Evolutionary conservation across 2,797 vertebrate genomes (phyloP).

Genomic region (Esox lucius): DNA sequence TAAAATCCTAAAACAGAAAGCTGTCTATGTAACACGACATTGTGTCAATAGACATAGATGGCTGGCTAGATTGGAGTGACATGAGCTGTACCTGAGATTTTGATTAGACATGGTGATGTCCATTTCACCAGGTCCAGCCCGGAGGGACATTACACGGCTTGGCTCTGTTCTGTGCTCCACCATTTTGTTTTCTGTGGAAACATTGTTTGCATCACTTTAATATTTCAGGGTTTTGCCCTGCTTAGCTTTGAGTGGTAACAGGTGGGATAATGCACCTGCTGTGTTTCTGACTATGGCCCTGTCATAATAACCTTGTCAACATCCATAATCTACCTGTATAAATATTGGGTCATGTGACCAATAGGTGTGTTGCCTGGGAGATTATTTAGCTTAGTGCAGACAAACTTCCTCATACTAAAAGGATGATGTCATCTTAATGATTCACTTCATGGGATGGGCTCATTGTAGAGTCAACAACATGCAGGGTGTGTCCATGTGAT

Average conservation of each 20-base stretch:
- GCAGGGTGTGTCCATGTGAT: neutral
- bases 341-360: constrained; percentile 71
- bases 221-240: neutral
- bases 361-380: constrained; percentile 56
- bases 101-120: constrained; percentile 40
- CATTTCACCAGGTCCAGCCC: constrained; percentile 75
- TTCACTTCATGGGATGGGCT: constrained; percentile 31
- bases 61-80: neutral
- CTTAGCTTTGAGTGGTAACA: constrained; percentile 13
- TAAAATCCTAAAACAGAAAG: neutral
- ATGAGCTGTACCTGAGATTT: constrained; percentile 64
- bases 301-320: constrained; percentile 46
- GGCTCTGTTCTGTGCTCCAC: constrained; percentile 67
- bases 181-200: constrained; percentile 67
- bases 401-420: constrained; percentile 39
- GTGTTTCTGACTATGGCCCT: constrained; percentile 27
- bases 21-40: too few species aligned
- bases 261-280: constrained; percentile 18
- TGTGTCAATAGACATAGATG: neutral
- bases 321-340: constrained; percentile 66
- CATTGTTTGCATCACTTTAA: constrained; percentile 4
- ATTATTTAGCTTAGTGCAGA: constrained; percentile 42
- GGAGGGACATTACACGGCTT: constrained; percentile 52
- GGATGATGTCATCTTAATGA: constrained; percentile 64
- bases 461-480: constrained; percentile 10